Conservation (phyloP, 2,113 vertebrate genomes). For the Saimiri boliviensis region DNA sequence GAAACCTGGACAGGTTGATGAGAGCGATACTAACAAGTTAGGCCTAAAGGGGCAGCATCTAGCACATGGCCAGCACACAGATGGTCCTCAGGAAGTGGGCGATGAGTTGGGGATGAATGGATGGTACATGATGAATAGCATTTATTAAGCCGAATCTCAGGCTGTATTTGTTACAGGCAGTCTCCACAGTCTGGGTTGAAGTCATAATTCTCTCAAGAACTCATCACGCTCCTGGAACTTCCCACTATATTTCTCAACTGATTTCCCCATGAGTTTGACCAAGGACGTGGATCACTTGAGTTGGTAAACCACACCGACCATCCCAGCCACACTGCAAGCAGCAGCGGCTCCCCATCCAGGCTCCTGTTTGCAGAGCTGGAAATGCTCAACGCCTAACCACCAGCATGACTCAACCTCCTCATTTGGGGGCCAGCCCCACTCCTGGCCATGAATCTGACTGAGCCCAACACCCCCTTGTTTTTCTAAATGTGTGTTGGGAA, state of each 20-base stretch:
- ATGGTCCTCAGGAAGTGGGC: background rate
- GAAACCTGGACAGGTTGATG: background rate
- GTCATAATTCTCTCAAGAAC: background rate
- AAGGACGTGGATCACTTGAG: background rate
- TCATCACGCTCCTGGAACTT: background rate
- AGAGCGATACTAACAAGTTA: background rate
- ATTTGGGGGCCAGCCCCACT: background rate
- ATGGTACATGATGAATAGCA: background rate
- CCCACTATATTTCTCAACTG: background rate
- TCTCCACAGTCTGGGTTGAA: background rate
- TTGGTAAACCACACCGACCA: background rate
- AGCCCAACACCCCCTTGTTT: slow-evolving; percentile 21
- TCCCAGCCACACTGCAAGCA: rapidly evolving
- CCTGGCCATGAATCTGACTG: background rate
- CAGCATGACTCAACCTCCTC: background rate
- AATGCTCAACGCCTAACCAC: rapidly evolving
- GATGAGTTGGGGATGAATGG: background rate
- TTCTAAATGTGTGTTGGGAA: slow-evolving; percentile 49
- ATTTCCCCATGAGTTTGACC: background rate
- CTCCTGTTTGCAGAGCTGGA: background rate
- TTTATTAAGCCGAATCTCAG: background rate
- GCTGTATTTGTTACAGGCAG: background rate
- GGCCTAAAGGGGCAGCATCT: background rate
- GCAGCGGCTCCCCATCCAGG: rapidly evolving
- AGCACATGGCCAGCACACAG: rapidly evolving